Conservation (phyloP, 2,113 vertebrate species). For the Setophaga petechia region DNA sequence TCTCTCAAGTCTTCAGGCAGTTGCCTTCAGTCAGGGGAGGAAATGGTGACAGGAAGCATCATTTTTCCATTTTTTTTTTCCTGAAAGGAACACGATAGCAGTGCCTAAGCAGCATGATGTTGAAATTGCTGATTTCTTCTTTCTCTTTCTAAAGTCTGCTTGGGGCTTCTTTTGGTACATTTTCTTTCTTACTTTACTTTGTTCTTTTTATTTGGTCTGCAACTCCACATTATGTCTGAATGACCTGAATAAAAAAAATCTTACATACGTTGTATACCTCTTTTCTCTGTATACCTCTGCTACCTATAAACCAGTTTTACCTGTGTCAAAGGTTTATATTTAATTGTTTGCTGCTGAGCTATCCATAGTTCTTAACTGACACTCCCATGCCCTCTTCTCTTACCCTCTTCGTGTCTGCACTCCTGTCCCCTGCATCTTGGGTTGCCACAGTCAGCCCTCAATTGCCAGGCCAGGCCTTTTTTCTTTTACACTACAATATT, state of each 20-base stretch:
- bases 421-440: background rate
- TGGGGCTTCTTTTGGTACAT: background rate
- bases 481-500: background rate
- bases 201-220: background rate
- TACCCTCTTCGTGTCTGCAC: background rate
- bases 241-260: background rate
- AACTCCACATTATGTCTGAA: background rate
- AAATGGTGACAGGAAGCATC: background rate
- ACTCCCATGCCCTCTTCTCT: background rate
- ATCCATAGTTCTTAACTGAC: background rate
- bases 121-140: background rate
- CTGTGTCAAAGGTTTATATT: background rate
- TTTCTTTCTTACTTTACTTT: background rate
- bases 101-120: background rate
- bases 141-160: background rate
- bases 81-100: rapidly evolving
- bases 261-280: background rate
- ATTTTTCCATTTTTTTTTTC: background rate
- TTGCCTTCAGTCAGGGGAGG: background rate
- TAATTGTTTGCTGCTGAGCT: background rate
- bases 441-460: background rate
- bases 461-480: background rate
- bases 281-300: background rate
- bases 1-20: background rate
- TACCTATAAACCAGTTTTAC: background rate